Percentiles rank a stretch among this genome's conserved stretches.
These are phyloP conservation scores for Pipistrellus kuhlii DNA, from an alignment of 2,797 vertebrate genomes.

Conservation along the genomic window DNA sequence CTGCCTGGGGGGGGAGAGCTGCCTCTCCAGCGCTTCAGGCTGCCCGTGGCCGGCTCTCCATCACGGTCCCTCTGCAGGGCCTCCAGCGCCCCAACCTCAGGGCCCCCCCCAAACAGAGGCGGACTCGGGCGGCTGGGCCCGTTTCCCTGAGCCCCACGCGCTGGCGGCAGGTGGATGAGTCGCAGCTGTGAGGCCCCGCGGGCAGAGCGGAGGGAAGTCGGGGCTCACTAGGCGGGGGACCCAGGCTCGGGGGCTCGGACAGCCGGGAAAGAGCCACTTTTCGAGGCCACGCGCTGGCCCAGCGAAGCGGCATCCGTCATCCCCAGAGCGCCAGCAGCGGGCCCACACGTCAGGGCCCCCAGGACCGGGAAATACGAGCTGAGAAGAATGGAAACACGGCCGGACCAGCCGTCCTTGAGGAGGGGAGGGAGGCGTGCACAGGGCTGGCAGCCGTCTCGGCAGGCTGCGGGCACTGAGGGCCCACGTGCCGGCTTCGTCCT, in stretches of 20 bases:
- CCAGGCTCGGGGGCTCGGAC: conserved; percentile 48
- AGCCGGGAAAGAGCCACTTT: conserved; percentile 66
- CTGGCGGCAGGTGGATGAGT: conserved; percentile 78
- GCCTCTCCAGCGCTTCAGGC: background rate
- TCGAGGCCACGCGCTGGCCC: conserved; percentile 9
- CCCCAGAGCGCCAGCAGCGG: conserved; percentile 30
- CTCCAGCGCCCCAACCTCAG: background rate
- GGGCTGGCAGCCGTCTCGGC: accelerated
- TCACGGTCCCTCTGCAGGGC: background rate
- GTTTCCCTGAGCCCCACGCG: conserved; percentile 69
- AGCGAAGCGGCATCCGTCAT: background rate
- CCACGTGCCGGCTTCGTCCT: accelerated
- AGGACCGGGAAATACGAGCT: conserved; percentile 14
- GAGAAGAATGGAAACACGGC: background rate
- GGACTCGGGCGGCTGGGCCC: conserved; percentile 59
- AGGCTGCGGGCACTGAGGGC: background rate
- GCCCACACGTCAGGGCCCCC: conserved; percentile 3
- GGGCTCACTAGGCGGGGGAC: background rate
- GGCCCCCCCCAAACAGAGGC: background rate
- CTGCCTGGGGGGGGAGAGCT: background rate
- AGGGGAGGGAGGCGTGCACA: accelerated
- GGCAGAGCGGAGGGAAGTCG: conserved; percentile 69
- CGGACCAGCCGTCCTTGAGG: background rate
- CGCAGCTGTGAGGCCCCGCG: conserved; percentile 60
- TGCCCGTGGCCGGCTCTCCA: background rate